These are phyloP conservation scores for Limnephilus auricula DNA, from an alignment of 2,888 invertebrate species.

Conservation along the genomic window DNA sequence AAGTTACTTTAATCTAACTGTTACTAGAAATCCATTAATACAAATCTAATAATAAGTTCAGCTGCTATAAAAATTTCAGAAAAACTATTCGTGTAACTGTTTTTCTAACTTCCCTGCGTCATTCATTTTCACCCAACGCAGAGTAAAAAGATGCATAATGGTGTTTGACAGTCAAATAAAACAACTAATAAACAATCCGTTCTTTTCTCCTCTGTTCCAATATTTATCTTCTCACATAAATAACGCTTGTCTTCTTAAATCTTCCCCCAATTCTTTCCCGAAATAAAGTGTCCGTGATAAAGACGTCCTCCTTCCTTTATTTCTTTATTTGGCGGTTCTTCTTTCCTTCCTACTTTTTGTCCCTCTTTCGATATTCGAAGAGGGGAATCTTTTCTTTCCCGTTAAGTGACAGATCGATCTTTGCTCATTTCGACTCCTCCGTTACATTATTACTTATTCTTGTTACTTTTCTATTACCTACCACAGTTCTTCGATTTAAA, in stretches of 20 bases:
- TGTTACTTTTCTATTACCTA: neutral
- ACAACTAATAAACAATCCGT: constrained; percentile 37
- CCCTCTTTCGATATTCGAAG: neutral
- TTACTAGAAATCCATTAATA: neutral
- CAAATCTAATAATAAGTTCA: neutral
- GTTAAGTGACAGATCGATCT: neutral
- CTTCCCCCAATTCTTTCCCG: constrained; percentile 33
- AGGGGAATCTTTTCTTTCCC: constrained; percentile 12
- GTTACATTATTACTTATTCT: neutral
- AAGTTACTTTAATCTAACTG: neutral
- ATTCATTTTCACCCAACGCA: neutral
- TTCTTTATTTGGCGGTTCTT: constrained; percentile 17
- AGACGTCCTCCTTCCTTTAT: constrained; percentile 59
- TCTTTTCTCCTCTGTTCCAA: constrained; percentile 41
- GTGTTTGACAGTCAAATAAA: constrained; percentile 8
- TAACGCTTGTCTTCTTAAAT: constrained; percentile 22
- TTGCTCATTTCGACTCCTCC: neutral
- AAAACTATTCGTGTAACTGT: neutral
- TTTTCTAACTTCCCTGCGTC: neutral
- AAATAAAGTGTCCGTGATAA: constrained; percentile 62
- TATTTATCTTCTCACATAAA: constrained; percentile 47
- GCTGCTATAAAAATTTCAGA: constrained; percentile 2
- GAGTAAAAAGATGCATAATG: constrained; percentile 25
- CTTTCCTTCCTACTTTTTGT: constrained; percentile 21
- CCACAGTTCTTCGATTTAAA: too few relatives aligned